A percentile compares a stretch with the other conserved stretches of the same genome.
Conservation (phyloP, 2,797 vertebrate species). For the Myotis planiceps region DNA sequence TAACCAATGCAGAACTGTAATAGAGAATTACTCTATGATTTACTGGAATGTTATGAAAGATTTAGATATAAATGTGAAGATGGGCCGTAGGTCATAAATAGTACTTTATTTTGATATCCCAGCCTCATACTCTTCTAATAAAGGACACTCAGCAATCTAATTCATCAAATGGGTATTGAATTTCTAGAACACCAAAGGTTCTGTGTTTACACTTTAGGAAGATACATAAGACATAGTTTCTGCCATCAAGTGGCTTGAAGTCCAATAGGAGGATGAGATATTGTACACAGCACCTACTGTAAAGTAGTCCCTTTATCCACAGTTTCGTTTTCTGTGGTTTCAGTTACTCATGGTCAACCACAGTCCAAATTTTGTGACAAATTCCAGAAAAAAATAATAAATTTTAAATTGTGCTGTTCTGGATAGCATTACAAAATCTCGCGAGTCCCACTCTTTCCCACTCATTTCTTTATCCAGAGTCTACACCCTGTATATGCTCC, state of each 20-base stretch:
- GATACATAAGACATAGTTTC: background rate
- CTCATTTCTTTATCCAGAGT: background rate
- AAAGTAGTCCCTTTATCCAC: background rate
- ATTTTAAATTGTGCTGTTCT: background rate
- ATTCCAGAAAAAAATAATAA: background rate
- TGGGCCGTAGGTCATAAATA: background rate
- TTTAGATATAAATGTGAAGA: background rate
- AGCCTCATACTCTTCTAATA: background rate
- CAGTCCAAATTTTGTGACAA: background rate
- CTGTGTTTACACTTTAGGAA: background rate
- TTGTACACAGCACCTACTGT: background rate
- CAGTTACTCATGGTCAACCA: background rate
- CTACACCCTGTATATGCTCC: background rate
- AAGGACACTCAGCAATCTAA: background rate
- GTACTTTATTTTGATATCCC: conserved; percentile 10
- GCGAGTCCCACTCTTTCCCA: background rate
- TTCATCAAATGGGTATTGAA: background rate
- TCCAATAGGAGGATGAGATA: background rate
- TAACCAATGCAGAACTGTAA: background rate
- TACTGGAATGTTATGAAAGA: background rate
- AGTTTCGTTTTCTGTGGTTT: background rate
- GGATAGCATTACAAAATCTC: background rate
- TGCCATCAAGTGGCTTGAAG: background rate
- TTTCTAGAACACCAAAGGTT: background rate
- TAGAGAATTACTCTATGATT: background rate